A percentile compares a stretch with the other conserved stretches of the same genome.
Conservation (phyloP, 37 sponge, comb jelly and placozoan species). For the Hormiphora californensis region DNA sequence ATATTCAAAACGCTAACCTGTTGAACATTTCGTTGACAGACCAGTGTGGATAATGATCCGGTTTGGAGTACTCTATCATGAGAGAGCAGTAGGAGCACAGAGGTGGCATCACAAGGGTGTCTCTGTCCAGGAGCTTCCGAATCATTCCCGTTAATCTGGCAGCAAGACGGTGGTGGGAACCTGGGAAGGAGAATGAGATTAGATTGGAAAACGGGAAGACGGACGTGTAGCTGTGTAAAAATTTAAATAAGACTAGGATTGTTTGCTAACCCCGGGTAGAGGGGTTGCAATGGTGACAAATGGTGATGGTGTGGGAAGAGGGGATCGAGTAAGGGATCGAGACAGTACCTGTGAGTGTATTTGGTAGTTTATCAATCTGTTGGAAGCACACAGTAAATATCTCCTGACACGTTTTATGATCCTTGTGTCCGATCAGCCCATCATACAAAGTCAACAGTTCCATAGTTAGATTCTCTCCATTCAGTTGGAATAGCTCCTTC, state of each 20-base stretch:
- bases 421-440: background rate
- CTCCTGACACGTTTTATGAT: conserved; percentile 47
- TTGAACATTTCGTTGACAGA: background rate
- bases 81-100: conserved; percentile 51
- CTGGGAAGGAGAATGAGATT: too few species aligned
- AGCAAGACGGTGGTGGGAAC: background rate
- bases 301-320: too few species aligned
- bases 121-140: background rate
- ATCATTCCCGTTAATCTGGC: background rate
- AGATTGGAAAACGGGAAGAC: too few species aligned
- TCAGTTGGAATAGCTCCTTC: conserved; percentile 14
- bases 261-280: too few species aligned
- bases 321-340: too few species aligned
- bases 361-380: conserved; percentile 9
- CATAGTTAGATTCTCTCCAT: conserved; percentile 42
- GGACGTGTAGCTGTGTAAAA: too few species aligned
- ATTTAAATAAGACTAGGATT: too few species aligned
- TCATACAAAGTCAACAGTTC: conserved; percentile 37
- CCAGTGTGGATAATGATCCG: conserved; percentile 7
- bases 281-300: too few species aligned
- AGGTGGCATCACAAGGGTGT: conserved; percentile 42
- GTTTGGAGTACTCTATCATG: background rate
- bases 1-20: too few species aligned
- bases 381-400: conserved; percentile 41
- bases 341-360: background rate